Conservation (phyloP, 2,797 vertebrate species). For the Tokudaia tokunoshimensis region DNA sequence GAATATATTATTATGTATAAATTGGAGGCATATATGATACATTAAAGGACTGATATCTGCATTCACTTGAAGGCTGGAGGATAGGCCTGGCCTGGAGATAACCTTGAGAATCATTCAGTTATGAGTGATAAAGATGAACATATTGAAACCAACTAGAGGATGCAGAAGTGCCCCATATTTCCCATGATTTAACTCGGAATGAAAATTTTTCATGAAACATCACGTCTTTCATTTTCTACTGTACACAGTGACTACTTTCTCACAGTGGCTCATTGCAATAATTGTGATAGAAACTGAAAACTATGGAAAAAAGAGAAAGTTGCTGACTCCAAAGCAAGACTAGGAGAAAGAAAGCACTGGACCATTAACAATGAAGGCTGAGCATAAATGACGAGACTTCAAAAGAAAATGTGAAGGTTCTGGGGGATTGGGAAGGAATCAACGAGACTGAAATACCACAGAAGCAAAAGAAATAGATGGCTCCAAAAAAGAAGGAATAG, state of each 20-base stretch:
- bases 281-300: not conserved
- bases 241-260: not conserved
- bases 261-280: not conserved
- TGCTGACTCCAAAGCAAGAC: not conserved
- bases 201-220: not conserved
- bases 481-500: not conserved
- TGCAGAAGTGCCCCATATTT: not conserved
- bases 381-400: not conserved
- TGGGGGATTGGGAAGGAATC: not conserved
- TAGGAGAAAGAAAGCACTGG: not conserved
- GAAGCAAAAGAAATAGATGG: not conserved
- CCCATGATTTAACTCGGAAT: not conserved
- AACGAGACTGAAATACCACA: not conserved
- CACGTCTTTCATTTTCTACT: not conserved
- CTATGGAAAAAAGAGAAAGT: not conserved
- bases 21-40: not conserved
- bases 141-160: not conserved
- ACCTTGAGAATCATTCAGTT: not conserved
- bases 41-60: not conserved
- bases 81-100: not conserved
- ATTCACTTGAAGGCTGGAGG: not conserved
- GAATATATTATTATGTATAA: not conserved
- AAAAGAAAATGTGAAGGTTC: conserved; percentile 6
- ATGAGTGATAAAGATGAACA: not conserved
- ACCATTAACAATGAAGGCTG: not conserved